These are phyloP conservation scores for Priocnemis perturbator DNA, from an alignment of 2,888 invertebrate species.

Conservation along the genomic window DNA sequence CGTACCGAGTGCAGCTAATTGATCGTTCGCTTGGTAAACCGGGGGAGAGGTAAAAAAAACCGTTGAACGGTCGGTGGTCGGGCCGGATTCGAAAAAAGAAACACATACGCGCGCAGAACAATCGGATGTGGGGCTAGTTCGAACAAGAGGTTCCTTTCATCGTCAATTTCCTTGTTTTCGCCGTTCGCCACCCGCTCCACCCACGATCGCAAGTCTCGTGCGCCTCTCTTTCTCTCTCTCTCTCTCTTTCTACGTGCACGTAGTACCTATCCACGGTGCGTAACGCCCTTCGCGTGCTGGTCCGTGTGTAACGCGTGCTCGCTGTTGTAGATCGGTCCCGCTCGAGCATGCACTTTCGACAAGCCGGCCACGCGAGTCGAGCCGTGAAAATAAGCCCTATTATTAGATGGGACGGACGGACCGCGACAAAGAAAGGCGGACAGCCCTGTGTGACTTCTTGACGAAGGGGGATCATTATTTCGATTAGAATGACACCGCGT, in stretches of 20 bases:
- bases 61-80: conserved; percentile 38
- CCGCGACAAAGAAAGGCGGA: conserved; percentile 58
- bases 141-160: conserved; percentile 56
- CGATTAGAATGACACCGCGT: too few relatives aligned
- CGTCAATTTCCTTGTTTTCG: conserved; percentile 57
- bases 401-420: conserved; percentile 61
- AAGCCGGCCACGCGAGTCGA: conserved; percentile 35
- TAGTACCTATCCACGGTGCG: conserved; percentile 32
- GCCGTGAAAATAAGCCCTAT: conserved; percentile 50
- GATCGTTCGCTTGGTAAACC: not conserved
- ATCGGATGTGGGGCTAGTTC: conserved; percentile 52
- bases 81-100: conserved; percentile 34
- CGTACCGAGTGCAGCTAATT: not conserved
- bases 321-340: conserved; percentile 15
- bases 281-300: conserved; percentile 33
- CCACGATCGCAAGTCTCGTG: conserved; percentile 15
- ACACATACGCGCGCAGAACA: too few relatives aligned
- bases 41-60: conserved; percentile 24
- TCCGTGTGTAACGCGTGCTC: conserved; percentile 7
- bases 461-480: too few relatives aligned
- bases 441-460: not conserved
- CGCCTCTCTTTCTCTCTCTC: too few relatives aligned
- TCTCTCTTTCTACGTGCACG: too few relatives aligned
- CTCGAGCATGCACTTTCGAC: conserved; percentile 39
- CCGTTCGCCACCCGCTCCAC: conserved; percentile 38